Conservation (phyloP, 2,888 invertebrate genomes). For the Nomada goodeniana region DNA sequence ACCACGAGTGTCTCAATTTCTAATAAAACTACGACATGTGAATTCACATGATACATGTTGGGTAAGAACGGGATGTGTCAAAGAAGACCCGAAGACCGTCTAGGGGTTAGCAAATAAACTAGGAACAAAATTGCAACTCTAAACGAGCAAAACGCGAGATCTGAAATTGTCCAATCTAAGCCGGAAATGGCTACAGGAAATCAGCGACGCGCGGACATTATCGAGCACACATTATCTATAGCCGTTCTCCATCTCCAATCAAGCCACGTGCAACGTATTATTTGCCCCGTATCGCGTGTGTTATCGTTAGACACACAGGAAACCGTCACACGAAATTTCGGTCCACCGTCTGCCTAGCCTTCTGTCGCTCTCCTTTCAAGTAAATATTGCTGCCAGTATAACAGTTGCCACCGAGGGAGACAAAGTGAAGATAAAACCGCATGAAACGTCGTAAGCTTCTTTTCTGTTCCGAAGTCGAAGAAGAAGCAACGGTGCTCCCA, state of each 20-base stretch:
- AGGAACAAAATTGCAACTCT: neutral
- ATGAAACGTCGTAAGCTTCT: constrained; percentile 55
- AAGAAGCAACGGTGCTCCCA: constrained; percentile 11
- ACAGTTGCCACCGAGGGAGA: neutral
- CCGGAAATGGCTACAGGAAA: neutral
- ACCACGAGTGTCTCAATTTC: too few relatives aligned
- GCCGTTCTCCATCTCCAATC: constrained; percentile 18
- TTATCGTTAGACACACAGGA: constrained; percentile 34
- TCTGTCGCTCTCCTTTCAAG: neutral
- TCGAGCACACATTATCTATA: constrained; percentile 32
- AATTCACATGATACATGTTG: too few relatives aligned
- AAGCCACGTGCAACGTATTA: constrained; percentile 21
- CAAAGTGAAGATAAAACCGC: constrained; percentile 47
- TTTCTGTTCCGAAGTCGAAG: constrained; percentile 25
- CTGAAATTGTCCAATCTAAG: constrained; percentile 12
- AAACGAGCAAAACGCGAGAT: neutral
- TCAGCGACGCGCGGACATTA: neutral
- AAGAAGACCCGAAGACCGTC: too few relatives aligned
- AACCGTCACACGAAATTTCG: constrained; percentile 42
- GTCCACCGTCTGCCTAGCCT: constrained; percentile 6
- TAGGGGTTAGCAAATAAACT: neutral
- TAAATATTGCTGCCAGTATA: constrained; percentile 39
- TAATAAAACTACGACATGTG: too few relatives aligned
- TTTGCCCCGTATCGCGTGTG: constrained; percentile 23
- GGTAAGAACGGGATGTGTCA: too few relatives aligned